Percentiles rank a stretch among this genome's conserved stretches.
phyloP scores from a whole-genome alignment of 2,888 invertebrate species.

The Ernsta delagoae region DNA sequence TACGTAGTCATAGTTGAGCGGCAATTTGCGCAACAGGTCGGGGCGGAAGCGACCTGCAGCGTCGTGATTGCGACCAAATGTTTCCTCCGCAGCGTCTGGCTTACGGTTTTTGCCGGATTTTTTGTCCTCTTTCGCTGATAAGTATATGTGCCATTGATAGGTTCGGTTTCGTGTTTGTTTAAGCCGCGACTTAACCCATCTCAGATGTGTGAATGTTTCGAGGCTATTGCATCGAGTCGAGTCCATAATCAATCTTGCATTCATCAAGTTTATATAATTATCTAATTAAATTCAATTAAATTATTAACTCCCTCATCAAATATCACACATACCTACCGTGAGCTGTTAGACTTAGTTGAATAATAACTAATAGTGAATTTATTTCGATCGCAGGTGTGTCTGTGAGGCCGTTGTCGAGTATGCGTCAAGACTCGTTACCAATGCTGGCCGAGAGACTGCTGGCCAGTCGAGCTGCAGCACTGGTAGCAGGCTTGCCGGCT shows the following conservation, averaged over 20 bases:
- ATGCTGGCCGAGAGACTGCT: slow-evolving; percentile 81
- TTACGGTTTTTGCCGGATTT: slow-evolving; percentile 74
- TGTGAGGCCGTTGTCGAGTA: slow-evolving; percentile 76
- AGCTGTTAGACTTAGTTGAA: too few species aligned
- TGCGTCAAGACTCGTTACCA: slow-evolving; percentile 80
- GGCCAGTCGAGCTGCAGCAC: slow-evolving; percentile 81
- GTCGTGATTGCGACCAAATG: slow-evolving; percentile 83
- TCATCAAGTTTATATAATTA: not conserved
- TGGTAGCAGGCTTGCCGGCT: slow-evolving; percentile 85
- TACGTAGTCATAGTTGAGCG: slow-evolving; percentile 41
- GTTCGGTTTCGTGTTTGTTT: slow-evolving; percentile 75
- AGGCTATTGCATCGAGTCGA: not conserved
- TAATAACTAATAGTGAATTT: slow-evolving; percentile 20
- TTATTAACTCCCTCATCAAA: too few species aligned
- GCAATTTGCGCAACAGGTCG: slow-evolving; percentile 84
- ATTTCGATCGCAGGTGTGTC: slow-evolving; percentile 72
- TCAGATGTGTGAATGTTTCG: slow-evolving; percentile 64
- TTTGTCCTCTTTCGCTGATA: slow-evolving; percentile 74
- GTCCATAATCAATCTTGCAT: not conserved
- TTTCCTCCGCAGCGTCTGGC: slow-evolving; percentile 77
- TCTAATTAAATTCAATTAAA: too few species aligned
- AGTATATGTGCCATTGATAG: slow-evolving; percentile 79
- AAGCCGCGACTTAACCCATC: slow-evolving; percentile 70
- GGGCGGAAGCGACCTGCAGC: slow-evolving; percentile 83
- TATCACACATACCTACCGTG: too few species aligned